Conservation (phyloP, 2,888 invertebrate species). For the Spodoptera littoralis region DNA sequence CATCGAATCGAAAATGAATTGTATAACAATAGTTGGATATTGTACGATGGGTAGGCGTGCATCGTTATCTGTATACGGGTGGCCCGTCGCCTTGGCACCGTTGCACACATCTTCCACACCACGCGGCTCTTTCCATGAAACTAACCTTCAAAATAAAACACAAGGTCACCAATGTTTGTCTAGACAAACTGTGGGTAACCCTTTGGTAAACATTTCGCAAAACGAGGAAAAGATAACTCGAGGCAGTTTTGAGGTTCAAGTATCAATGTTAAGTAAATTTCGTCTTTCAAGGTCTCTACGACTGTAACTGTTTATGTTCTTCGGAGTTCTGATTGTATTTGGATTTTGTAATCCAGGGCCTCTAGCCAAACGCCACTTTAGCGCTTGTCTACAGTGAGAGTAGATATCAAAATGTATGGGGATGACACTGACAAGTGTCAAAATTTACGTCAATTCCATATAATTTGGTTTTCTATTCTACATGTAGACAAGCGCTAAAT, state of each 20-base stretch:
- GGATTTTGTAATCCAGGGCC: neutral
- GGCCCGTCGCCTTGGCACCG: conserved; percentile 79
- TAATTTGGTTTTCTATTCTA: too few species aligned
- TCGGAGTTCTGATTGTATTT: neutral
- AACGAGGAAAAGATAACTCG: conserved; percentile 39
- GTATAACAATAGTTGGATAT: conserved; percentile 52
- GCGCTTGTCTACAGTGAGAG: too few species aligned
- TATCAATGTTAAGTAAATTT: conserved; percentile 42
- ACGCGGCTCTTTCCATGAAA: conserved; percentile 72
- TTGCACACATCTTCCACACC: conserved; percentile 70
- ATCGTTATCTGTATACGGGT: conserved; percentile 84
- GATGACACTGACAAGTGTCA: too few species aligned
- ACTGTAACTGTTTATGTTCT: neutral
- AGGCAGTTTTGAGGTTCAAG: conserved; percentile 23
- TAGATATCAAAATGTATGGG: too few species aligned
- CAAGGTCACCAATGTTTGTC: conserved; percentile 78
- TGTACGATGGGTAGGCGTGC: conserved; percentile 69
- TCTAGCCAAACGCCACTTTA: too few species aligned
- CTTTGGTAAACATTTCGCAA: conserved; percentile 37
- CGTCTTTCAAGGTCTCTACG: conserved; percentile 17
- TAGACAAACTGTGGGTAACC: conserved; percentile 58
- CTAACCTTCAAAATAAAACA: conserved; percentile 67
- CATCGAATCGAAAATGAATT: conserved; percentile 44
- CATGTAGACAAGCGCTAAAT: too few species aligned
- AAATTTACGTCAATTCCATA: too few species aligned